Evolutionary conservation across 1,140 invertebrate species (phyloP).

Genomic region (Pteromalus puparum): DNA sequence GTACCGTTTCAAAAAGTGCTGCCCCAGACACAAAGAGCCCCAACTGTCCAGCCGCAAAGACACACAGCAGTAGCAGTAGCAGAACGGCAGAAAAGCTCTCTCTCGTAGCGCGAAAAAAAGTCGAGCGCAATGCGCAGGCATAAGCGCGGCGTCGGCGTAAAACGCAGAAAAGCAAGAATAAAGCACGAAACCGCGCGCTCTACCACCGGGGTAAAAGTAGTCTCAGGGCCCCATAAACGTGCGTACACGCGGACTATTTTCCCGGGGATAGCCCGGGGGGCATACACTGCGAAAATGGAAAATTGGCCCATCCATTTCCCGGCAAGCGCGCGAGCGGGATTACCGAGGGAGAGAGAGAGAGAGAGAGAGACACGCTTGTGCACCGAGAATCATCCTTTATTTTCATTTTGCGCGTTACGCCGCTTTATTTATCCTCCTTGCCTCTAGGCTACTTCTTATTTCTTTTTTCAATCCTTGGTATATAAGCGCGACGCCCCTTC

Average conservation of each 20-base stretch:
- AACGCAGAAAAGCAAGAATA: conserved; percentile 2
- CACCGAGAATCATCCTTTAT: conserved; percentile 52
- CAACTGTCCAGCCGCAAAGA: neutral
- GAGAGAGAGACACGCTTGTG: neutral
- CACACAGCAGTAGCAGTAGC: neutral
- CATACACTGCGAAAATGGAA: conserved; percentile 60
- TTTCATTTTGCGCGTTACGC: conserved; percentile 42
- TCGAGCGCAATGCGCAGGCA: neutral
- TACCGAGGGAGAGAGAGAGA: conserved; percentile 54
- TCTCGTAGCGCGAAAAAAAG: neutral
- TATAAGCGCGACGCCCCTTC: neutral
- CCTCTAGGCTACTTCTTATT: neutral
- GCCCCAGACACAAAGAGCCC: neutral
- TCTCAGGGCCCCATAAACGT: neutral
- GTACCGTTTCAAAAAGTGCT: neutral
- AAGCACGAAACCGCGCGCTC: neutral
- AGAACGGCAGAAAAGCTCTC: neutral
- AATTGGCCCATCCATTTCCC: conserved; percentile 70
- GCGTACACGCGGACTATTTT: conserved; percentile 6
- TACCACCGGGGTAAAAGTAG: neutral
- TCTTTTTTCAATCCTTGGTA: neutral
- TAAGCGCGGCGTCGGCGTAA: neutral
- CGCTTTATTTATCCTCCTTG: conserved; percentile 18
- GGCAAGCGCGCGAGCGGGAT: conserved; percentile 60
- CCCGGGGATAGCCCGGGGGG: neutral